Base-by-base conservation (phyloP, 2,888 invertebrate genomes). In the Coelopa pilipes region DNA sequence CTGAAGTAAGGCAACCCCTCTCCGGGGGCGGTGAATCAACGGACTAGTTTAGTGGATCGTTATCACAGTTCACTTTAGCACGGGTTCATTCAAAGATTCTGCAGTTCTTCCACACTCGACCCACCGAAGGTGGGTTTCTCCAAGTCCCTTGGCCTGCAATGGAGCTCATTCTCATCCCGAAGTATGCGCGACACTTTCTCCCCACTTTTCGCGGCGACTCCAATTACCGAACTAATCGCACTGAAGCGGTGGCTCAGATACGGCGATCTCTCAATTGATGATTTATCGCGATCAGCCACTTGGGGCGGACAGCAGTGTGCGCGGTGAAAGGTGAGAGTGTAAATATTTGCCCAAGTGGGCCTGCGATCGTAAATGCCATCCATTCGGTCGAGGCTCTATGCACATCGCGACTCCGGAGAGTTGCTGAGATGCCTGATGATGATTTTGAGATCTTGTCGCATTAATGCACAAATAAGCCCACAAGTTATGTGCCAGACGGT, bases 331-430 rank as follows among this genome's bases (percentile, higher is more conserved):
- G 62, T 70, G 62, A 62, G 45, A 12, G 62, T 70, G 50, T 50
- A 53, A 49, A 34, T 70, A 53, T 70, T 70, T 70, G 53, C 62
- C 53, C 70, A 70, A 70, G 70, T 70, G 70, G 62, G 62, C 50
- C 53, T 34, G 62, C 34, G 50, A 70, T 70, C 60, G 21, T 55
- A 34, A 68, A 68, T n/a, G 53, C 46, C 46, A 69, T 57, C 12
- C 45, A 45, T 17, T 57, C 55, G 47, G 21, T 53, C 70, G 70
- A 49, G 47, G 50, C 46, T n/a, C n/a, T n/a, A n/a, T n/a, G n/a
- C n/a, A n/a, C n/a, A n/a, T n/a, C n/a, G n/a, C n/a, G n/a, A n/a
- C n/a, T n/a, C n/a, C 34, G 34, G 34, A 34, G 34, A 34, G 34
- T 4, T 34, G 34, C 34, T 7, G 34, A 34, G 34, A 34, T 34